These are phyloP conservation scores for Eurois occulta DNA, from an alignment of 2,888 invertebrate genomes.

Conservation along the genomic window DNA sequence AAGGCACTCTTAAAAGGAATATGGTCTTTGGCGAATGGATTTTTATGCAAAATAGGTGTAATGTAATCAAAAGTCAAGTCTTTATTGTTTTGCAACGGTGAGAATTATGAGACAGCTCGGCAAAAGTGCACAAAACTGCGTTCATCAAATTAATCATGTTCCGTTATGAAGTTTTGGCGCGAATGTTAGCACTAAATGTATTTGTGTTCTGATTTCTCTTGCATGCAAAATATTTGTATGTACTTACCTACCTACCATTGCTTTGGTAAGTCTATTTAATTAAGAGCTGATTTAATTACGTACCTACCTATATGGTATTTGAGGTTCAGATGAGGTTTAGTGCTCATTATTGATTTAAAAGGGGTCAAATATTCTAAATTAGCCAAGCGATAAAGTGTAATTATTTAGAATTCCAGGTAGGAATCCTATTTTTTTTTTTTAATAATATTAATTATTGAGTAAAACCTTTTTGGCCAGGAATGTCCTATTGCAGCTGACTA, in stretches of 20 bases:
- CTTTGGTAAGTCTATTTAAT: conserved; percentile 16
- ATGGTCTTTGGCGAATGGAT: background rate
- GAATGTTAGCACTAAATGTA: conserved; percentile 32
- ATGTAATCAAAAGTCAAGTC: conserved; percentile 20
- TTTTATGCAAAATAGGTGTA: conserved; percentile 24
- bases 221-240: conserved; percentile 33
- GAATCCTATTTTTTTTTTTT: background rate
- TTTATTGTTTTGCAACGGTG: conserved; percentile 25
- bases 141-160: conserved; percentile 33
- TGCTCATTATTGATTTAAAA: background rate
- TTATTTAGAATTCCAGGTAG: background rate
- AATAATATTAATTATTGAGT: background rate
- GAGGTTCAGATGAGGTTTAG: conserved; percentile 8
- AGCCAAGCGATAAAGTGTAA: background rate
- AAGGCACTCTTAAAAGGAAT: background rate
- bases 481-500: background rate
- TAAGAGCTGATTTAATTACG: conserved; percentile 29
- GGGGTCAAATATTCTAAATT: background rate
- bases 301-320: background rate
- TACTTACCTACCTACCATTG: no score
- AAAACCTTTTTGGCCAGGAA: background rate
- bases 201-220: conserved; percentile 58
- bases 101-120: conserved; percentile 15
- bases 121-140: conserved; percentile 34
- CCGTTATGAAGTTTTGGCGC: conserved; percentile 35